Evolutionary conservation across 2,113 vertebrate species (phyloP).

Genomic region (Poeciliopsis prolifica): DNA sequence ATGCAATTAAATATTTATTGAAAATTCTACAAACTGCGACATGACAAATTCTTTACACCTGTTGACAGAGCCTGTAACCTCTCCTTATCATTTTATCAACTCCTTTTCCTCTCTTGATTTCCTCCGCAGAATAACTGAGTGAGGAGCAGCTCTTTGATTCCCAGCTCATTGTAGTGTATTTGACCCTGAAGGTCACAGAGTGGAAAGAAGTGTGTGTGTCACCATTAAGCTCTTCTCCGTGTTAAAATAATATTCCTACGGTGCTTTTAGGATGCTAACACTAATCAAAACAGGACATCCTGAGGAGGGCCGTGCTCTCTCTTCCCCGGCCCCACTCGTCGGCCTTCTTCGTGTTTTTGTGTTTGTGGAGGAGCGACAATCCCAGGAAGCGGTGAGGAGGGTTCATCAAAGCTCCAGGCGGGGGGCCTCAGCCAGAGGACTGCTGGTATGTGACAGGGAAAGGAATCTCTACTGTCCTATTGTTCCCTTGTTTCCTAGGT

Average conservation of each 20-base stretch:
- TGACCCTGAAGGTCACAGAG: conserved; percentile 66
- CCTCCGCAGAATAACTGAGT: conserved; percentile 55
- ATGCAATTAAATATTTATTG: conserved; percentile 8
- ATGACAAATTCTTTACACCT: conserved; percentile 55
- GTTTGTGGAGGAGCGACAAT: conserved; percentile 95
- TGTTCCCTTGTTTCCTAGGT: conserved; percentile 95
- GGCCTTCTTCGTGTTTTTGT: conserved; percentile 75
- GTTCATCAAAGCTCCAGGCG: conserved; percentile 95
- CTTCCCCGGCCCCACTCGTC: conserved; percentile 68
- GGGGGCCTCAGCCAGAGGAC: conserved; percentile 85
- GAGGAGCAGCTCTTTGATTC: conserved; percentile 76
- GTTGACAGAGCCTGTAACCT: conserved; percentile 47
- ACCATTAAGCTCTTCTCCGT: conserved; percentile 75
- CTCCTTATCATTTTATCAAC: conserved; percentile 52
- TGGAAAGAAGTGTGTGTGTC: conserved; percentile 76
- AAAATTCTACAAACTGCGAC: conserved; percentile 13
- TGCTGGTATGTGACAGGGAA: conserved; percentile 90
- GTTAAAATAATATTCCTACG: conserved; percentile 98
- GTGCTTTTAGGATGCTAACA: conserved; percentile 93
- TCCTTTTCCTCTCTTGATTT: conserved; percentile 69
- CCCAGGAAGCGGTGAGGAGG: conserved; percentile 96
- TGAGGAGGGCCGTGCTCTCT: conserved; percentile 84
- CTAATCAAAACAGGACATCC: conserved; percentile 99
- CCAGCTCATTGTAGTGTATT: conserved; percentile 63
- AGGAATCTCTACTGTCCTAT: conserved; percentile 99